phyloP scores from a whole-genome alignment of 1,140 invertebrate species.

The Polyergus mexicanus region DNA sequence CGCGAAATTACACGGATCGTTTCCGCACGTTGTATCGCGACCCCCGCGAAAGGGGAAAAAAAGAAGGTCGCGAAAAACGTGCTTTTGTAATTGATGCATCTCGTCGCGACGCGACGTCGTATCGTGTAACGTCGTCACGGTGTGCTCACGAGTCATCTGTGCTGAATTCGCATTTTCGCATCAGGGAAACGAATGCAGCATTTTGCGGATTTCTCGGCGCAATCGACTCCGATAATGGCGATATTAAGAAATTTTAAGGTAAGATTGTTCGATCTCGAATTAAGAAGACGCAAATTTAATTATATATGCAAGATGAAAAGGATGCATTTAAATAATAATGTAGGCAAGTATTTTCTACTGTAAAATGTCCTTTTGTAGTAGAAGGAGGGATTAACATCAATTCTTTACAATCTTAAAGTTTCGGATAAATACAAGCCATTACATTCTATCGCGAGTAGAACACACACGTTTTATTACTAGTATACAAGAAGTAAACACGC shows the following conservation, averaged over 20 bases:
- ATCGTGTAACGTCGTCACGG: background rate
- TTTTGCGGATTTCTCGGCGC: background rate
- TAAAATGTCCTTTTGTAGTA: background rate
- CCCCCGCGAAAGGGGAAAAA: background rate
- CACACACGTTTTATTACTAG: slow-evolving; percentile 21
- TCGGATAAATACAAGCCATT: background rate
- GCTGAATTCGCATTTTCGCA: slow-evolving; percentile 11
- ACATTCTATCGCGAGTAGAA: background rate
- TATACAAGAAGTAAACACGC: background rate
- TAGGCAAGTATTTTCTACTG: background rate
- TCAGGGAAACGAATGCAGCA: background rate
- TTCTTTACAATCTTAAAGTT: background rate
- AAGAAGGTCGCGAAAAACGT: background rate
- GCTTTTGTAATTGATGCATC: slow-evolving; percentile 6
- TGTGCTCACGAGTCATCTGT: background rate
- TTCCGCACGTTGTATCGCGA: slow-evolving; percentile 63
- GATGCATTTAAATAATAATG: background rate
- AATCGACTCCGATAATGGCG: background rate
- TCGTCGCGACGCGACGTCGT: background rate
- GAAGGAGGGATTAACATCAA: background rate
- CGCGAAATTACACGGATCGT: slow-evolving; percentile 78
- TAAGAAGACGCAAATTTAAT: no score
- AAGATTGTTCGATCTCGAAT: no score
- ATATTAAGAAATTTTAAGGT: background rate
- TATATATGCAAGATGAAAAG: background rate